Evolutionary conservation across 2,797 vertebrate species (phyloP), one percentile per base, ranked within the genome.

Genomic region (Miichthys miiuy): DNA sequence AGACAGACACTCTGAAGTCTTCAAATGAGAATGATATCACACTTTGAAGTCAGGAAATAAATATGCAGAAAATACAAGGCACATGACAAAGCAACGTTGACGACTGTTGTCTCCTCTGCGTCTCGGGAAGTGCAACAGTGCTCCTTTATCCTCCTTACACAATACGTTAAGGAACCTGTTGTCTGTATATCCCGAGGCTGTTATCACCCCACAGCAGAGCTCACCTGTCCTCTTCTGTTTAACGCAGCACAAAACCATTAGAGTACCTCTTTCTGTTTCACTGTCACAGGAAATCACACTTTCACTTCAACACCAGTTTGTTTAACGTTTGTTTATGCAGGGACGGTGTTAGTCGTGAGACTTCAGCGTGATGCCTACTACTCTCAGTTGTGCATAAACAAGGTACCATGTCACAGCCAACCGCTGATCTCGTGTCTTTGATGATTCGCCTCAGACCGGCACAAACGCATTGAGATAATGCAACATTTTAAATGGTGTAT

Each of bases 221-320:
- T 93, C 93, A 94, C 93, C 93, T 94, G 94, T 91, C 87, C 73
- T 79, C 81, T 86, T 82, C 57, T 72, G 80, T 94, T 92, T 89
- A 90, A 78, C 42, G 85, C 87, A 85, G 84, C 65, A 75, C 70
- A 62, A 73, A 76, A 18, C 70, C 77, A 90, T 76, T 56, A 63
- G 76, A 82, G 55, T 64, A 52, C 4, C 74, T 70, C 65, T 70
- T 72, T 90, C 82, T 86, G 54, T 87, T 77, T 65, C 38, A 58
- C 80, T 80, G 85, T 88, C 89, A 87, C 55, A 86, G 23, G 6
- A 73, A 86, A 77, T 84, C 81, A 81, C 84, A 72, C 80, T 73
- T 82, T 71, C 67, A 69, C 84, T 78, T 74, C 81, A 67, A 80
- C 77, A 71, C 56, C 75, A 47, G 72, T 79, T 89, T 70, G 79